Percentiles rank a stretch among this genome's conserved stretches.
phyloP scores from a whole-genome alignment of 37 sponge, comb jelly and placozoan genomes.

The Tethya wilhelma region DNA sequence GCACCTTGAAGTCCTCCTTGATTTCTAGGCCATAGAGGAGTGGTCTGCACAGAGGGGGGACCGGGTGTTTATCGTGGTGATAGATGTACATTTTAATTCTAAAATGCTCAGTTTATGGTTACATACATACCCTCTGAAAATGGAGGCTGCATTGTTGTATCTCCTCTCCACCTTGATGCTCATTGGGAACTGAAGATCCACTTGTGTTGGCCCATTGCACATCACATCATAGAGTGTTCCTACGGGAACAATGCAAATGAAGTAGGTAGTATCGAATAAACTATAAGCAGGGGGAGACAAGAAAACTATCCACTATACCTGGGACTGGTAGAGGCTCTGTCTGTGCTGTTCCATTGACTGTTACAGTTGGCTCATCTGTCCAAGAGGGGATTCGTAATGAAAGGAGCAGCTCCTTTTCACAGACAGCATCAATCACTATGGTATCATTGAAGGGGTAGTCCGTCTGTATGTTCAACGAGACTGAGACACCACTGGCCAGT shows the following conservation, averaged over 20 bases:
- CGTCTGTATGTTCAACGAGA: constrained; percentile 30
- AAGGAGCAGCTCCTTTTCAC: constrained; percentile 16
- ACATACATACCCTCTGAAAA: constrained; percentile 58
- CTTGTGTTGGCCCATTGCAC: constrained; percentile 7
- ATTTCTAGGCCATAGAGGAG: constrained; percentile 71
- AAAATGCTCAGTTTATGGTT: neutral
- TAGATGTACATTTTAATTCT: neutral
- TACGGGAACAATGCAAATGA: neutral
- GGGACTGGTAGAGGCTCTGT: neutral
- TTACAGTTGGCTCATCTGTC: constrained; percentile 39
- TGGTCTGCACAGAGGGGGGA: constrained; percentile 29
- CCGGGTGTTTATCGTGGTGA: neutral
- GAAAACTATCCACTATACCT: neutral
- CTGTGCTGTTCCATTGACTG: constrained; percentile 10
- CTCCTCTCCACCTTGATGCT: constrained; percentile 46
- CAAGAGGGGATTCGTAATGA: constrained; percentile 73
- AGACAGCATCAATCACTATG: constrained; percentile 11
- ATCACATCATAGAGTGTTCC: constrained; percentile 30
- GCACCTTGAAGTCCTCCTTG: constrained; percentile 57
- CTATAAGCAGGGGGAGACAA: no score
- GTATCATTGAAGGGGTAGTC: constrained; percentile 68
- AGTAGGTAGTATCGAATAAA: no score
- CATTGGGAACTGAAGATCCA: constrained; percentile 34
- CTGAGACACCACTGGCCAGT: constrained; percentile 8
- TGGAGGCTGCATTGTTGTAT: constrained; percentile 71